Base-by-base conservation (phyloP, 1,140 invertebrate genomes). In the Cyclina sinensis region DNA sequence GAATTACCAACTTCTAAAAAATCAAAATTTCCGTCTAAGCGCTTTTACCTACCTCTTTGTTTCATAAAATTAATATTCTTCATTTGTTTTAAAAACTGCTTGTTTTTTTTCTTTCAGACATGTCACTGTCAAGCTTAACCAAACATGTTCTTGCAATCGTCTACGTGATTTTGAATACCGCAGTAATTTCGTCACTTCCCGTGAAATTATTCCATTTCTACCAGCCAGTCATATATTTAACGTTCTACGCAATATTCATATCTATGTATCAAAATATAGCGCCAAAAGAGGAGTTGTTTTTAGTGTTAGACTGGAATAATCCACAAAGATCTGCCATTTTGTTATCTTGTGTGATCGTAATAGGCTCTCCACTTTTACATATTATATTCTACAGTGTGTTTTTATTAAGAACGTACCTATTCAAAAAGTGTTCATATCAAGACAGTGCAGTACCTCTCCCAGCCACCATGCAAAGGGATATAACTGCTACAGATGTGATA, bases 191-290 rank as follows among this genome's bases (percentile, higher is more conserved):
- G 7, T 16, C 30, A n/a, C 30, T 62, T 24, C 78, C 78, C 24
- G 78, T 80, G 51, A 80, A 80, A 80, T 21, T 62, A 35, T 62
- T 80, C 32, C 78, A 59, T 30, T 80, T 80, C 24, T 80, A 80
- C 21, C 78, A 80, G 21, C 32, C 78, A 80, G 51, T 24, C 12
- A 18, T 80, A 35, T 80, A 62, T n/a, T 57, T 80, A 7, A 57
- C 62, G 3, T 54, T 57, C 78, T 80, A 80, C 78, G 51, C 57
- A 57, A 62, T 80, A 37, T 80, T 80, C 32, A 32, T 62, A 59
- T 37, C 51, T 14, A 80, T 80, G 37, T 80, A 80, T 43, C 78
- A 80, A 80, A 37, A 54, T 62, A 21, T 57, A 24, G 27, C 32
- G n/a, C 5, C 30, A 54, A 7, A 48, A 11, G 48, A 24, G 7